phyloP scores from a whole-genome alignment of 1,140 invertebrate genomes.

The Bombyx mori region ASM3026992v2 NC_085128.1:2907501-2908000 shows the following conservation, averaged over 20 bases:
- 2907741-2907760: no score
- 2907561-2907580: conserved; percentile 98
- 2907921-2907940: conserved; percentile 94
- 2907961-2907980: no score
- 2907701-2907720: no score
- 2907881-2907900: conserved; percentile 95
- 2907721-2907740: no score
- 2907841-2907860: conserved; percentile 93
- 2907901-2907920: conserved; percentile 98
- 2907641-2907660: no score
- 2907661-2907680: no score
- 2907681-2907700: no score
- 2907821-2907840: no score
- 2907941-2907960: conserved; percentile 90
- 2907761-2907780: no score
- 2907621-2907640: conserved; percentile 27
- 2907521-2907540: conserved; percentile 98
- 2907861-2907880: conserved; percentile 99
- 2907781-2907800: no score
- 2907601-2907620: conserved; percentile 99
- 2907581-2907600: conserved; percentile 99
- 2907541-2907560: conserved; percentile 94
- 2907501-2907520: conserved; percentile 97
- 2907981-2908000: no score
- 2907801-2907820: no score